Evolutionary conservation across 2,797 vertebrate genomes (phyloP).

Genomic region (Smutsia gigantea): DNA sequence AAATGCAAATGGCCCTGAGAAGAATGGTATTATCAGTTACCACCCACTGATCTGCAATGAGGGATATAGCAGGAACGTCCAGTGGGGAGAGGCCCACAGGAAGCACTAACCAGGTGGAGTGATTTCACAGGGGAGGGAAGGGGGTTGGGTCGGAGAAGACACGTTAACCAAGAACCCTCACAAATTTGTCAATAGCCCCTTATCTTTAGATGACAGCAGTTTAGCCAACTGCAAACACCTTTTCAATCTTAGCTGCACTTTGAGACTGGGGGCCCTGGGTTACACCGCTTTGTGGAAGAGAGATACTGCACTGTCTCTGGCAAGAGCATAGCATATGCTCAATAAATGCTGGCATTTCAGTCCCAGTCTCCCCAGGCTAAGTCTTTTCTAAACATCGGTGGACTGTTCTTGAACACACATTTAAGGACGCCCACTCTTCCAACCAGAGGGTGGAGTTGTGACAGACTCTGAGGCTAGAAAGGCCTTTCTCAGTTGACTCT

Average conservation of each 20-base stretch:
- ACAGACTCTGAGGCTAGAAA: neutral
- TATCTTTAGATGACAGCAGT: neutral
- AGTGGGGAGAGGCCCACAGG: neutral
- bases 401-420: neutral
- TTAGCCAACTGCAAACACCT: neutral
- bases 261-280: neutral
- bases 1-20: conserved; percentile 13
- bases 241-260: neutral
- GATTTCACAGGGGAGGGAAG: neutral
- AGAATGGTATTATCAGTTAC: neutral
- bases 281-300: neutral
- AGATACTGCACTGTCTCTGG: accelerated
- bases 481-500: neutral
- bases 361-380: neutral
- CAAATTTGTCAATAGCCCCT: neutral
- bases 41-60: neutral
- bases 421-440: neutral
- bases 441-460: neutral
- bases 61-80: accelerated
- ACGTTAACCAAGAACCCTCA: neutral
- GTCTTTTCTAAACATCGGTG: neutral
- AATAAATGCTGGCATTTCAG: neutral
- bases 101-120: neutral
- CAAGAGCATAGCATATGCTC: neutral
- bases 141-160: neutral